A percentile compares a stretch with the other conserved stretches of the same genome.
Conservation (phyloP, 2,888 invertebrate species). For the Plagiodera versicolora region DNA sequence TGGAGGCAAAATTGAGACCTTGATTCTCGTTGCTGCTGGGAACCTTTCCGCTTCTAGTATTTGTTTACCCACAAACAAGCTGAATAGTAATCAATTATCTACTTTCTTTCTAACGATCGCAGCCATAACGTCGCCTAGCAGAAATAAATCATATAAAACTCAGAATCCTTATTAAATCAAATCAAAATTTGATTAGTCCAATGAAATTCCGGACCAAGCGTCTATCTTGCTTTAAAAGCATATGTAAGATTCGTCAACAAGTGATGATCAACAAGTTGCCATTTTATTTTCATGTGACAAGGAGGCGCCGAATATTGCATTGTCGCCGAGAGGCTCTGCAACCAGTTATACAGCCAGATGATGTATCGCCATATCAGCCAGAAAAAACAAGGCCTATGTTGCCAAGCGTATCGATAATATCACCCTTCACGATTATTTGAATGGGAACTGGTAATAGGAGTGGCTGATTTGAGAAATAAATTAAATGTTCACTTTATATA, state of each 20-base stretch:
- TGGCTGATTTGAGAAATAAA: too few relatives aligned
- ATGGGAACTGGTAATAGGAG: neutral
- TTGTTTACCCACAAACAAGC: conserved; percentile 27
- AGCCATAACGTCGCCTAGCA: neutral
- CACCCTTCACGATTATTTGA: neutral
- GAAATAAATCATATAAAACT: neutral
- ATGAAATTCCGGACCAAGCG: neutral
- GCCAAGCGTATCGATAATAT: neutral
- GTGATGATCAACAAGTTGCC: conserved; percentile 30
- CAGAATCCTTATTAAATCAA: neutral
- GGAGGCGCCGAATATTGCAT: conserved; percentile 9
- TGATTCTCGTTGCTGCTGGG: conserved; percentile 45
- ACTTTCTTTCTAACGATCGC: conserved; percentile 2
- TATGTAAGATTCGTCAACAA: conserved; percentile 19
- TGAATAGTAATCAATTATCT: conserved; percentile 4
- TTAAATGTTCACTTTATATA: too few relatives aligned
- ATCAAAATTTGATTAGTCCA: neutral
- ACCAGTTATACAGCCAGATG: conserved; percentile 17
- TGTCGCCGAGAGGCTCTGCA: conserved; percentile 17
- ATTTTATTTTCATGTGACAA: conserved; percentile 15
- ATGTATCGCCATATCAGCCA: neutral
- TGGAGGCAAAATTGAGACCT: conserved; percentile 52
- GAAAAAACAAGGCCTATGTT: neutral
- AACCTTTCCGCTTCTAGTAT: conserved; percentile 37
- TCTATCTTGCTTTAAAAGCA: neutral